A percentile compares a stretch with the other conserved stretches of the same genome.
These are phyloP conservation scores for Colinus virginianus DNA, from an alignment of 2,113 vertebrate genomes.

Conservation along the genomic window DNA sequence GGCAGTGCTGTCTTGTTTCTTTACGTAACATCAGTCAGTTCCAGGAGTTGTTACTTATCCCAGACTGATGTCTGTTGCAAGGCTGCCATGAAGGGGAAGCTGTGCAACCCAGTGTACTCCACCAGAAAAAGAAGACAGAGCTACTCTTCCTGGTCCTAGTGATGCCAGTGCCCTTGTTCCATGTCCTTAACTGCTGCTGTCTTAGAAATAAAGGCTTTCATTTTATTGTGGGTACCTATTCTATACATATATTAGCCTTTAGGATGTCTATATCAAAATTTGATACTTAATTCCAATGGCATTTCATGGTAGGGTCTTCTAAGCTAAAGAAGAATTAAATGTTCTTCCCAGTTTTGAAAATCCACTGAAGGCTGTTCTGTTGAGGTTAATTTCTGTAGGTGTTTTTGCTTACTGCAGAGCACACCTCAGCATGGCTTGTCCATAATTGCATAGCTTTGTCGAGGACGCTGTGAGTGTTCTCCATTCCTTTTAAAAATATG, in stretches of 20 bases:
- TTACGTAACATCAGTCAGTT: background rate
- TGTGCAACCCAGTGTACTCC: accelerated
- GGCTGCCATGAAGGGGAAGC: background rate
- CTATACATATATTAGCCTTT: background rate
- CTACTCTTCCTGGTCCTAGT: background rate
- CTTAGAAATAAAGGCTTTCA: background rate
- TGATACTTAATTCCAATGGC: background rate
- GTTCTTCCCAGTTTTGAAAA: background rate
- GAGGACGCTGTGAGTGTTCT: background rate
- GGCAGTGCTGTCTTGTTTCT: accelerated
- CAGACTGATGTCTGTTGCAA: background rate
- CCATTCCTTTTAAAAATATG: background rate
- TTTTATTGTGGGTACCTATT: background rate
- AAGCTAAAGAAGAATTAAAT: background rate
- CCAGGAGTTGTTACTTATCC: background rate
- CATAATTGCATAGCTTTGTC: background rate
- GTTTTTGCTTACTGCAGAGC: background rate
- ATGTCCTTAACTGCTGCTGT: background rate
- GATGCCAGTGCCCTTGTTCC: too few relatives aligned
- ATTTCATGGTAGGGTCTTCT: background rate
- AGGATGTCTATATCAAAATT: background rate
- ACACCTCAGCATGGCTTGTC: background rate
- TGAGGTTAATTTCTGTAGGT: background rate
- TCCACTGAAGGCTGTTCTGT: background rate
- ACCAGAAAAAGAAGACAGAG: background rate